These are phyloP conservation scores for Ecliptopera silaceata DNA, from an alignment of 2,888 invertebrate genomes.

Conservation along the genomic window DNA sequence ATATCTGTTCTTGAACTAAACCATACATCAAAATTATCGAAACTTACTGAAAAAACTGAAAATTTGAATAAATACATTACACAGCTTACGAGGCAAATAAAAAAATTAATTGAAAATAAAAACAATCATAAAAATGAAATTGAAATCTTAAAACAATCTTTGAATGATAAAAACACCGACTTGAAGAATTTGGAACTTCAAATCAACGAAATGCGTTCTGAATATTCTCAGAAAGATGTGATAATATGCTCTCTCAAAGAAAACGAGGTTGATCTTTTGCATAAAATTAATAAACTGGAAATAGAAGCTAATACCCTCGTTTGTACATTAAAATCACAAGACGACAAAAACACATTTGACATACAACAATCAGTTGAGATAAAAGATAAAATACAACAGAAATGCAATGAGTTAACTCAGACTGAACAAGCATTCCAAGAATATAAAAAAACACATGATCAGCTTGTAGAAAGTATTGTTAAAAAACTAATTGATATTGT, in stretches of 20 bases:
- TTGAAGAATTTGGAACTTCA: constrained; percentile 13
- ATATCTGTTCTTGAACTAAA: constrained; percentile 15
- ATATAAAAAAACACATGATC: constrained; percentile 36
- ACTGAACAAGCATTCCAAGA: constrained; percentile 33
- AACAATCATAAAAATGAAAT: constrained; percentile 14
- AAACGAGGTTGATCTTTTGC: constrained; percentile 27
- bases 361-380: constrained; percentile 33
- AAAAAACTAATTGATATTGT: constrained; percentile 42
- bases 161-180: constrained; percentile 27
- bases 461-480: constrained; percentile 46
- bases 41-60: constrained; percentile 35
- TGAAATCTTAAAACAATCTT: constrained; percentile 22
- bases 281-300: constrained; percentile 31
- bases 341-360: constrained; percentile 31
- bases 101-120: constrained; percentile 14
- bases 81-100: constrained; percentile 26
- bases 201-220: constrained; percentile 7
- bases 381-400: constrained; percentile 39
- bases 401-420: constrained; percentile 34
- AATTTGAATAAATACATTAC: constrained; percentile 24
- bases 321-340: constrained; percentile 36
- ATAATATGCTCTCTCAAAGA: constrained; percentile 34
- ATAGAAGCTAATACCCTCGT: constrained; percentile 30
- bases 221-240: constrained; percentile 30
- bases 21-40: constrained; percentile 36